Conservation (phyloP, 2,888 invertebrate genomes). For the Tortrix viridana region DNA sequence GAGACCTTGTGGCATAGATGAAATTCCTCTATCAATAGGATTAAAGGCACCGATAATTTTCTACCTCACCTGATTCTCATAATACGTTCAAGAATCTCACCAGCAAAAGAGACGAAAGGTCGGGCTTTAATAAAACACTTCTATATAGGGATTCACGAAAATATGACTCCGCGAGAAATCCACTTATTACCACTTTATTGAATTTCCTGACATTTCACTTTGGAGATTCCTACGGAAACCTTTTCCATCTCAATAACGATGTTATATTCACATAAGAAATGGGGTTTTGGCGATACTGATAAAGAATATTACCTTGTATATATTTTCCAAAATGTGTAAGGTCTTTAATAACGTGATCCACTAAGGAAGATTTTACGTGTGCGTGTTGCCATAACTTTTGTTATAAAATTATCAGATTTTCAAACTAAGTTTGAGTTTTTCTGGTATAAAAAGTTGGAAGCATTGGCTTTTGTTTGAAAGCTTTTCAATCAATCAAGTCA, state of each 20-base stretch:
- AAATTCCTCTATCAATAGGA: constrained; percentile 25
- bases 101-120: constrained; percentile 41
- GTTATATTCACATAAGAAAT: constrained; percentile 56
- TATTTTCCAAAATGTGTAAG: constrained; percentile 9
- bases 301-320: constrained; percentile 24
- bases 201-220: constrained; percentile 69
- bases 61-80: constrained; percentile 30
- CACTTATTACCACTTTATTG: constrained; percentile 75
- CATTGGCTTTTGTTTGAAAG: constrained; percentile 1
- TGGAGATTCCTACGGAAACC: constrained; percentile 55
- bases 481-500: constrained; percentile 18
- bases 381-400: too few species aligned
- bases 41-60: constrained; percentile 35
- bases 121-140: constrained; percentile 57
- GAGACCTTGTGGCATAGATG: constrained; percentile 23
- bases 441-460: constrained; percentile 17
- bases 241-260: constrained; percentile 55
- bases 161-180: constrained; percentile 66
- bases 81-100: constrained; percentile 28
- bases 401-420: neutral
- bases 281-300: constrained; percentile 47
- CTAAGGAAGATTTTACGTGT: too few species aligned
- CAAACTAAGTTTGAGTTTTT: neutral
- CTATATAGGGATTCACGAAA: constrained; percentile 59
- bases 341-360: neutral